Base-by-base conservation (phyloP, 2,888 invertebrate species). In the Xestia sexstrigata region DNA sequence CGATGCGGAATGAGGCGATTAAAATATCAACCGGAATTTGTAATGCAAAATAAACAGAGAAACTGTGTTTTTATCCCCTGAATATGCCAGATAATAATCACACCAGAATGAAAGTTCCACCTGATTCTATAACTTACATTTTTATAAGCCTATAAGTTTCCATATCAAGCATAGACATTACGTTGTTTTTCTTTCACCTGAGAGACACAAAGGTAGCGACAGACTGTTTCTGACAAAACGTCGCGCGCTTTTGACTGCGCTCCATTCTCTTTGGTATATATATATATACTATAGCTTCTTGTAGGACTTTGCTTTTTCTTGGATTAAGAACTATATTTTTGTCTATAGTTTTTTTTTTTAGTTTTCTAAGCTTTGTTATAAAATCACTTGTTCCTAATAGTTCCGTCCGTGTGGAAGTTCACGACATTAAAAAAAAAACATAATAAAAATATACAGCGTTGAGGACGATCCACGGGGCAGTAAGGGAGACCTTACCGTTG, bases 211-310 rank as follows among this genome's bases (percentile, higher is more conserved):
- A 65, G 47, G 55, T 45, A 45, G 66, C 13, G 42, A 68, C 67
- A 70, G 67, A 47, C 62, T 84, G 39, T 9, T 7, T 47, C 30
- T n/a, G 47, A 79, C 62, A 72, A 66, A 39, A 68, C 35, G 9
- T 0, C 8, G 71, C 62, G 35, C 62, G 42, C 81, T 72, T 84
- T 84, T 81, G 62, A 67, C 72, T 47, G 39, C 72, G 11, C 15
- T 58, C 67, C 63, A 68, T 81, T 84, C 42, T 84, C 60, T 63
- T 35, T 60, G 67, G 17, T 35, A 67, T 15, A 62, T 62, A n/a
- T n/a, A n/a, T n/a, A n/a, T n/a, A n/a, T n/a, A n/a, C n/a, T n/a
- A n/a, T n/a, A 79, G 71, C 26, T 47, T 79, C 13, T 39, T n/a
- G 2, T 20, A 47, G 0, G 15, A 26, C 15, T 67, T 79, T 62